phyloP scores from a whole-genome alignment of 1,140 invertebrate genomes.

The Aphelenchoides besseyi region DNA sequence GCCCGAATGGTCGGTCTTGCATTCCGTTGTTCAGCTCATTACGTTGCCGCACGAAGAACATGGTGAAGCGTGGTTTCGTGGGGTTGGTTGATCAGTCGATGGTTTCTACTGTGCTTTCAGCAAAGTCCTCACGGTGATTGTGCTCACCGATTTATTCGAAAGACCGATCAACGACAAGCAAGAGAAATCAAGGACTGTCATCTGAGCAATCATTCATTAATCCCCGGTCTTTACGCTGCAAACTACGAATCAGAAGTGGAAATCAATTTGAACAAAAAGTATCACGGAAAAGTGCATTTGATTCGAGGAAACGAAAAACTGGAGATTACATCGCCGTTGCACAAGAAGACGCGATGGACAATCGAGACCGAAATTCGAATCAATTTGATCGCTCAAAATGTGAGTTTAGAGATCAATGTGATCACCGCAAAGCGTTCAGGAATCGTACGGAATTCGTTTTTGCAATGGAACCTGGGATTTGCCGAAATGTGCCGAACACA shows the following conservation, averaged over 20 bases:
- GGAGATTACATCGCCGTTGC: neutral
- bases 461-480: slow-evolving; percentile 6
- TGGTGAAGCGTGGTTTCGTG: neutral
- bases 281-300: slow-evolving; percentile 4
- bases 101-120: no score
- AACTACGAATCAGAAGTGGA: slow-evolving; percentile 6
- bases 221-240: neutral
- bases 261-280: slow-evolving; percentile 1
- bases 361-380: neutral
- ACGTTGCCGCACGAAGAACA: neutral
- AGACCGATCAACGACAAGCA: neutral
- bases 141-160: neutral
- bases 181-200: neutral
- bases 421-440: neutral
- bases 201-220: neutral
- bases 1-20: neutral
- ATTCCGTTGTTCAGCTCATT: neutral
- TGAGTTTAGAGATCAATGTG: neutral
- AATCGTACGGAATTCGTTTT: neutral
- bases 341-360: neutral
- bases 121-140: neutral
- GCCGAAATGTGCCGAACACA: neutral
- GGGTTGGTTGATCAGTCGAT: no score
- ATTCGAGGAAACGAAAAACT: neutral
- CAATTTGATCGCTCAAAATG: neutral